phyloP scores from a whole-genome alignment of 2,888 invertebrate genomes.

The Leptura quadrifasciata region DNA sequence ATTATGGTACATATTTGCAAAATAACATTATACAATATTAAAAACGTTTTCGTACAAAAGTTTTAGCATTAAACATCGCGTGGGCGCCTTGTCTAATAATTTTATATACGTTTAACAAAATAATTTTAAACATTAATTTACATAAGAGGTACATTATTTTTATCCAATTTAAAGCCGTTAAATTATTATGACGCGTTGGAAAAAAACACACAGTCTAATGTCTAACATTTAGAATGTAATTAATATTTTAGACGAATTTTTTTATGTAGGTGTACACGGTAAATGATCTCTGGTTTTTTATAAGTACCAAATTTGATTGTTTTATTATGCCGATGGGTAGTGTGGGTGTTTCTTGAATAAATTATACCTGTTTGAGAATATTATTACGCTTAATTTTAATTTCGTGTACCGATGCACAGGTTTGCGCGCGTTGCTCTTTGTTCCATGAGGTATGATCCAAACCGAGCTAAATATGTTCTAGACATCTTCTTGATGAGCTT shows the following conservation, averaged over 20 bases:
- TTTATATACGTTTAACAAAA: conserved; percentile 30
- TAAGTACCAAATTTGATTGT: conserved; percentile 47
- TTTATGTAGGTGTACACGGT: conserved; percentile 48
- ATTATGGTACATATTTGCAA: not conserved
- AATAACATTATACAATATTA: not conserved
- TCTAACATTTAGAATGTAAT: conserved; percentile 31
- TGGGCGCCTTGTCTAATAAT: conserved; percentile 23
- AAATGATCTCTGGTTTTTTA: conserved; percentile 49
- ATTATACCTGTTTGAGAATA: conserved; percentile 40
- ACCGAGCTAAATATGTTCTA: not conserved
- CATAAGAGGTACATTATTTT: conserved; percentile 25
- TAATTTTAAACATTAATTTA: conserved; percentile 27
- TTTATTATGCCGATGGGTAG: conserved; percentile 49
- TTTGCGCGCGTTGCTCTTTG: conserved; percentile 2
- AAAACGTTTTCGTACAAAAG: not conserved
- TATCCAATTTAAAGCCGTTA: conserved; percentile 15
- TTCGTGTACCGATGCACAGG: conserved; percentile 18
- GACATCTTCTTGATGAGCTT: not conserved
- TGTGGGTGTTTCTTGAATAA: conserved; percentile 46
- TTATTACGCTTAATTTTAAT: conserved; percentile 38
- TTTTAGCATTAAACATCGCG: conserved; percentile 1
- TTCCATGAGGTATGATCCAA: not conserved
- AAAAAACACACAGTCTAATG: conserved; percentile 17
- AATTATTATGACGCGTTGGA: conserved; percentile 14
- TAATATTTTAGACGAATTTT: conserved; percentile 46